Base-by-base conservation (phyloP, 2,797 vertebrate genomes). In the Thalassophryne amazonica region DNA sequence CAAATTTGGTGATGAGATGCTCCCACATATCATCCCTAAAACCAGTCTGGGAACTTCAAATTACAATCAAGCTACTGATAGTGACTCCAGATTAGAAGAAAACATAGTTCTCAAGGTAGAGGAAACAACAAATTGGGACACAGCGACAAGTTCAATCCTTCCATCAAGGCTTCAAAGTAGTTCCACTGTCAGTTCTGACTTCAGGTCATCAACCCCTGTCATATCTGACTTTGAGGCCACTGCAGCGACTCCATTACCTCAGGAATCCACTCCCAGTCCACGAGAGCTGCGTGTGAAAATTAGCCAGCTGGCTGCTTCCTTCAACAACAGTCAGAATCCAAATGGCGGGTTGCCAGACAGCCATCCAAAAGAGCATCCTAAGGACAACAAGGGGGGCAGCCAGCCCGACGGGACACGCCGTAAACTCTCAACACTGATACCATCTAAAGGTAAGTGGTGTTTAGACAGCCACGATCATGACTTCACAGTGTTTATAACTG, bases 251-350 rank as follows among this genome's bases (percentile, higher is more conserved):
- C 20, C 5, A 9, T 37, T 31, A 23, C 33, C 25, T 31, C 46
- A 21, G 14, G 28, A 35, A 13, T 67, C 81, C 7, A 83, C 81
- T 42, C 60, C 80, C 21, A 81, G 73, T 23, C 54, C 85, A 27
- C 80, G 62, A 3, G 86, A 89, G 63, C 69, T 90, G 58, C 78
- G 85, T 48, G 88, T 81, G 20, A 94, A 94, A 80, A 90, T 95
- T 56, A 92, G 90, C 71, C 91, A 87, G 73, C 91, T 97, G 85
- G 86, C 90, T 16, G 89, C 84, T 7, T 92, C 91, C 52, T 71
- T 94, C 28, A 90, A 91, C 79, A 86, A 88, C 41, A 92, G 89
- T 25, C 88, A 78, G 52, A 84, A 30, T 43, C 31, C 86, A 85
- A 80, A 89, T 87, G 42, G 86, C 90, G 16, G 78, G 83, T 84